These are phyloP conservation scores for Onthophagus taurus DNA, from an alignment of 1,140 invertebrate species.

Conservation along the genomic window DNA sequence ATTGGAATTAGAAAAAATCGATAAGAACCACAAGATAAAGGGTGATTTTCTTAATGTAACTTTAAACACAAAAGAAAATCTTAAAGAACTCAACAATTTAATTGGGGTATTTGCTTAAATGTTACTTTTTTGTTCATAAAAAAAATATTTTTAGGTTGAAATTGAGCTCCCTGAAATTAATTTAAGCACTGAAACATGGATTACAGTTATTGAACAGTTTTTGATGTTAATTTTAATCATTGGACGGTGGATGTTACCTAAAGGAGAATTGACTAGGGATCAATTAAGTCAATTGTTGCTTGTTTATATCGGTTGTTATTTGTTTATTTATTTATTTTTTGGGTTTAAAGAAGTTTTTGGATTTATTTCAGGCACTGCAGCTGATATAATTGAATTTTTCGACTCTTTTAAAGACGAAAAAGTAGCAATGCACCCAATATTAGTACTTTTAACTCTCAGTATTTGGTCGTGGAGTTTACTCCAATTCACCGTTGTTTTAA, in stretches of 20 bases:
- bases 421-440: conserved; percentile 59
- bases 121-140: conserved; percentile 4
- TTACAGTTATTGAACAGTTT: conserved; percentile 80
- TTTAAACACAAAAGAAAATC: conserved; percentile 39
- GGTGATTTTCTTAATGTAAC: conserved; percentile 46
- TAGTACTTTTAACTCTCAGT: conserved; percentile 66
- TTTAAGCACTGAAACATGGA: conserved; percentile 68
- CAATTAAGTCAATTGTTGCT: conserved; percentile 85
- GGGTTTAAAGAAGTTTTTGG: not conserved
- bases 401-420: conserved; percentile 86
- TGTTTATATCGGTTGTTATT: conserved; percentile 60
- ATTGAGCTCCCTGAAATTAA: conserved; percentile 51
- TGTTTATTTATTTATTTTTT: not conserved
- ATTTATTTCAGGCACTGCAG: conserved; percentile 58
- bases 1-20: conserved; percentile 72
- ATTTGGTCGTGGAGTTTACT: conserved; percentile 86
- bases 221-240: conserved; percentile 81
- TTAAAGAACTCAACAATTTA: conserved; percentile 47
- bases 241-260: conserved; percentile 80
- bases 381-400: conserved; percentile 94
- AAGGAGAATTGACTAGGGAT: conserved; percentile 80
- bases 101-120: conserved; percentile 49
- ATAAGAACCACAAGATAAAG: conserved; percentile 46
- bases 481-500: conserved; percentile 84
- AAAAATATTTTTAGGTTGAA: conserved; percentile 37